Evolutionary conservation across 2,888 invertebrate species (phyloP).

Genomic region (Caenorhabditis afra): DNA sequence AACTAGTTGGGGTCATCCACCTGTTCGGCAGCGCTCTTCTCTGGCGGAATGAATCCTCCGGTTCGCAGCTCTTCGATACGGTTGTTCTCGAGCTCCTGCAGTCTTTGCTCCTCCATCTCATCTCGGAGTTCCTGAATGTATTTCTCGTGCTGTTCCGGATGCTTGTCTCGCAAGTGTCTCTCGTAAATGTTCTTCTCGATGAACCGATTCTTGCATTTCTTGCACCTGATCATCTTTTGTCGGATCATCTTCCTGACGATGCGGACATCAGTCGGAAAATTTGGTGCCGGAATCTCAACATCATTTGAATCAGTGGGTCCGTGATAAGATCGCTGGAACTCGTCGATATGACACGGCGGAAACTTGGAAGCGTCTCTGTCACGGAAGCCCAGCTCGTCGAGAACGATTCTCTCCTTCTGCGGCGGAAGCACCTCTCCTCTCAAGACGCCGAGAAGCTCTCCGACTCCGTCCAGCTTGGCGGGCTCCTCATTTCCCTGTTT

Average conservation of each 20-base stretch:
- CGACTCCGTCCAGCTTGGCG: conserved; percentile 34
- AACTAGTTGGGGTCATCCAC: too few relatives aligned
- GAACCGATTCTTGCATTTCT: conserved; percentile 78
- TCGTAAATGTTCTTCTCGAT: conserved; percentile 78
- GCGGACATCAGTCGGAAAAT: conserved; percentile 41
- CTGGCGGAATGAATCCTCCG: conserved; percentile 80
- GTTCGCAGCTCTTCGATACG: conserved; percentile 76
- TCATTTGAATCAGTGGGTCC: conserved; percentile 27
- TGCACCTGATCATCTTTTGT: conserved; percentile 79
- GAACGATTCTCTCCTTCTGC: conserved; percentile 16
- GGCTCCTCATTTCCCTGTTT: conserved; percentile 1
- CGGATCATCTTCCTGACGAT: conserved; percentile 44
- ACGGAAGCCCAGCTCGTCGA: conserved; percentile 19
- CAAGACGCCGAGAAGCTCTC: conserved; percentile 10
- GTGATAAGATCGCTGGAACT: conserved; percentile 35
- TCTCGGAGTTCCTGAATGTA: conserved; percentile 73
- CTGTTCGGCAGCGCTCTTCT: conserved; percentile 63
- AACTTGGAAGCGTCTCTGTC: conserved; percentile 13
- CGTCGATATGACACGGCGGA: conserved; percentile 27
- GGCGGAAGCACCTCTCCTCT: conserved; percentile 7
- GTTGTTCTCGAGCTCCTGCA: conserved; percentile 77
- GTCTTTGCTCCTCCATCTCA: conserved; percentile 51
- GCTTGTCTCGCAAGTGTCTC: conserved; percentile 77
- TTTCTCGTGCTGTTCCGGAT: conserved; percentile 74
- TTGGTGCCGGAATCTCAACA: conserved; percentile 29